Evolutionary conservation across 2,113 vertebrate genomes (phyloP).

Genomic region (Terrapene triunguis): DNA sequence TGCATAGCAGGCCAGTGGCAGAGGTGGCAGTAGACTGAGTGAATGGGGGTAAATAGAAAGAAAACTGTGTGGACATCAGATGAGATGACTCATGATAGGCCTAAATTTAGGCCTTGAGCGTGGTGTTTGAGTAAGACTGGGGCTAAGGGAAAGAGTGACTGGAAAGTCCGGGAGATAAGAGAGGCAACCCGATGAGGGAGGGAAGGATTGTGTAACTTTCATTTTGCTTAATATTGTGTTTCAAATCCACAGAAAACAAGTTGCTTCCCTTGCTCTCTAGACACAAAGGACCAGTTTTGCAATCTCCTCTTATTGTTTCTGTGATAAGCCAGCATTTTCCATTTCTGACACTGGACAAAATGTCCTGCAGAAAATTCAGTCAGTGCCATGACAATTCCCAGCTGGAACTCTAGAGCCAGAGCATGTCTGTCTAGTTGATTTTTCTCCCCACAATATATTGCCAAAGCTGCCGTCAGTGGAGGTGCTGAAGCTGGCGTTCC

Average conservation of each 20-base stretch:
- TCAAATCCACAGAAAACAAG: slow-evolving; percentile 51
- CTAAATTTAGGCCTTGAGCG: not conserved
- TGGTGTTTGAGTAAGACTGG: not conserved
- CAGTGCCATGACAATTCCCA: slow-evolving; percentile 27
- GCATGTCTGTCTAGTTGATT: not conserved
- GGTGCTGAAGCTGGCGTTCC: not conserved
- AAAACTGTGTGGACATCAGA: not conserved
- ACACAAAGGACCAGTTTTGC: slow-evolving; percentile 54
- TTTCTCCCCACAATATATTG: not conserved
- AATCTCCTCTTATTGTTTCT: slow-evolving; percentile 65
- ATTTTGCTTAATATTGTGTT: slow-evolving; percentile 23
- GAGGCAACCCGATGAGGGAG: not conserved
- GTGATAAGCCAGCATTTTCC: slow-evolving; percentile 73
- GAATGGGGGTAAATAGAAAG: not conserved
- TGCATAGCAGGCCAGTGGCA: not conserved
- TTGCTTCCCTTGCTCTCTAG: slow-evolving; percentile 22
- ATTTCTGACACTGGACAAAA: slow-evolving; percentile 58
- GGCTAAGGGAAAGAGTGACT: not conserved
- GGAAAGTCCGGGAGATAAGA: rapidly evolving
- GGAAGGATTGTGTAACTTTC: slow-evolving; percentile 17
- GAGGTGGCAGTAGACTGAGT: not conserved
- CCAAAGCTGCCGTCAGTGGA: not conserved
- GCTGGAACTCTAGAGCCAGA: not conserved
- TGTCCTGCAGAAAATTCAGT: slow-evolving; percentile 39
- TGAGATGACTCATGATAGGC: not conserved